phyloP scores from a whole-genome alignment of 64 coral and sea anemone genomes.

The Montipora efflorescens region DNA sequence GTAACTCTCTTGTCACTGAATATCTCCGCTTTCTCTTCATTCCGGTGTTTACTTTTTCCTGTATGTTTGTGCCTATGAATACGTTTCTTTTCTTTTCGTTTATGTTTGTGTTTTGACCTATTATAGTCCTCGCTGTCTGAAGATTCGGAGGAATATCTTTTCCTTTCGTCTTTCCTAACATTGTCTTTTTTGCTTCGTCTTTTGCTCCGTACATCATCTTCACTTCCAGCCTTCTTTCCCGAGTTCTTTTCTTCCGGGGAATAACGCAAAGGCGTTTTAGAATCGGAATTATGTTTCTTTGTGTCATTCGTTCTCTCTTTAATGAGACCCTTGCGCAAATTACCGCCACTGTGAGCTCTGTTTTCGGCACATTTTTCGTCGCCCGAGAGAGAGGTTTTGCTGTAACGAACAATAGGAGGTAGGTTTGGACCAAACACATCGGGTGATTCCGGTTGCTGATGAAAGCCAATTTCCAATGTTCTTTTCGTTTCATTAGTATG shows the following conservation, averaged over 20 bases:
- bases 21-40: background rate
- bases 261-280: background rate
- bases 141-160: conserved; percentile 1
- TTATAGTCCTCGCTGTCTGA: conserved; percentile 19
- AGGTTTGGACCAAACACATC: conserved; percentile 55
- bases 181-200: conserved; percentile 6
- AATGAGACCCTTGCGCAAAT: background rate
- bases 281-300: conserved; percentile 37
- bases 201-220: background rate
- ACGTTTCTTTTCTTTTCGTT: conserved; percentile 50
- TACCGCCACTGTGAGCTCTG: conserved; percentile 1
- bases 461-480: no score
- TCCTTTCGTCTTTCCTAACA: conserved; percentile 32
- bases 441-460: background rate
- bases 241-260: background rate
- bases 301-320: background rate
- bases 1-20: no score
- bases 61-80: conserved; percentile 9
- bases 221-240: background rate
- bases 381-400: background rate
- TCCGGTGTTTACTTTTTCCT: conserved; percentile 34
- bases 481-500: background rate
- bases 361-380: conserved; percentile 3
- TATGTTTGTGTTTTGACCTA: conserved; percentile 47
- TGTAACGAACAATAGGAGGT: conserved; percentile 1